phyloP scores from a whole-genome alignment of 2,888 invertebrate species.

The Archips crataeganus region DNA sequence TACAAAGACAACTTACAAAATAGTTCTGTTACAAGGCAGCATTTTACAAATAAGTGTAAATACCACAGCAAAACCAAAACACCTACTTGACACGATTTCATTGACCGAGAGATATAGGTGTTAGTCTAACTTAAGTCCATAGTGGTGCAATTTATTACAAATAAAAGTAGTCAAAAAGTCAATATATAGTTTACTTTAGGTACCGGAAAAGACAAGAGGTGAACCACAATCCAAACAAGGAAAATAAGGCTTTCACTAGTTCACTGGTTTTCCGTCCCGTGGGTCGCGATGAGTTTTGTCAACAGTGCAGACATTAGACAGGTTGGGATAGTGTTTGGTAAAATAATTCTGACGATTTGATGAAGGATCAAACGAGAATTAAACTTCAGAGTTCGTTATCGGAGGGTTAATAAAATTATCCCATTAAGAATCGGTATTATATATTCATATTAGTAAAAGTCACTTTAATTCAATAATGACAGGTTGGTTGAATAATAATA shows the following conservation, averaged over 20 bases:
- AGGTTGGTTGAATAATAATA: neutral
- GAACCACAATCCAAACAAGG: neutral
- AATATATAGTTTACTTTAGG: neutral
- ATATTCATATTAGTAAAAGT: neutral
- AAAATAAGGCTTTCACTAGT: neutral
- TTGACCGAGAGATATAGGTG: too few relatives aligned
- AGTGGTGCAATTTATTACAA: neutral
- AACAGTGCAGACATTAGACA: neutral
- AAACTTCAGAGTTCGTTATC: neutral
- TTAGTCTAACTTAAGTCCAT: neutral
- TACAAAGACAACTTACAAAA: too few relatives aligned
- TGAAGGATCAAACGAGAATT: constrained; percentile 1
- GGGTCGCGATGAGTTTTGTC: constrained; percentile 10
- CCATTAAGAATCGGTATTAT: neutral
- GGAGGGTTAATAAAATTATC: neutral
- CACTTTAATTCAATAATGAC: neutral
- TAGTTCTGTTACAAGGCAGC: too few relatives aligned
- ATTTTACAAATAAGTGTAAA: too few relatives aligned
- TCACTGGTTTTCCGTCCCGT: neutral
- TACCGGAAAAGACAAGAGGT: neutral
- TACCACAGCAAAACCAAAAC: too few relatives aligned
- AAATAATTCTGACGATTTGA: neutral
- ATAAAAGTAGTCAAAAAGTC: neutral
- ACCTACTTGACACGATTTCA: too few relatives aligned
- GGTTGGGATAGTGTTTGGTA: neutral